These are phyloP conservation scores for Sceloporus undulatus DNA, from an alignment of 2,113 vertebrate species.

Conservation along the genomic window DNA sequence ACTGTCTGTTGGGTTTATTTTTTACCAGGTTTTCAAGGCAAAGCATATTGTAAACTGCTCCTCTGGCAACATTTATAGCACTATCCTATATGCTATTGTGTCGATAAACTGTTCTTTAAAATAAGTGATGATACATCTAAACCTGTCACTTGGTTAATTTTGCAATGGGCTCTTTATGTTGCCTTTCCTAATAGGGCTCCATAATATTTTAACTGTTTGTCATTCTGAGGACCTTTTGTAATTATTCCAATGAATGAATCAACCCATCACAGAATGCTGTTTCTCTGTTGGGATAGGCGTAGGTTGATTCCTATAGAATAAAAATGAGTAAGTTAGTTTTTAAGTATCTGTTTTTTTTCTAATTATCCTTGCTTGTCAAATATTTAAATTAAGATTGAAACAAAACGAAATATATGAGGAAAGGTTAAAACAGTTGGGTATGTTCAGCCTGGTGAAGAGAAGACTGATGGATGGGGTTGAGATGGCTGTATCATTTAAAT, in stretches of 20 bases:
- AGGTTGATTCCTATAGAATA: not conserved
- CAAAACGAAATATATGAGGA: too few relatives aligned
- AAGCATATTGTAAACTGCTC: slow-evolving; percentile 12
- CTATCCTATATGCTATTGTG: not conserved
- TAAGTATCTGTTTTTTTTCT: slow-evolving; percentile 30
- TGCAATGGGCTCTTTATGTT: slow-evolving; percentile 28
- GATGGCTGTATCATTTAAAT: too few relatives aligned
- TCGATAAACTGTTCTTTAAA: slow-evolving; percentile 27
- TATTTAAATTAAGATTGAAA: slow-evolving; percentile 20
- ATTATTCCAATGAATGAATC: slow-evolving; percentile 35
- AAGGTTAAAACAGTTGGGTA: too few relatives aligned
- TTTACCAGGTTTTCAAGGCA: not conserved
- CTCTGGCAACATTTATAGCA: slow-evolving; percentile 15
- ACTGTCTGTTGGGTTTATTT: slow-evolving; percentile 12
- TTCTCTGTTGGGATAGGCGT: not conserved
- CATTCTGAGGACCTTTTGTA: slow-evolving; percentile 37
- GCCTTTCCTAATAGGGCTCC: not conserved
- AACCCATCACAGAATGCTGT: slow-evolving; percentile 37
- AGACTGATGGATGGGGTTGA: too few relatives aligned
- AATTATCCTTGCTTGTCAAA: slow-evolving; percentile 33
- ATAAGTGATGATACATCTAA: not conserved
- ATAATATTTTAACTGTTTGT: slow-evolving; percentile 25
- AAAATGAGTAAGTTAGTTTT: slow-evolving; percentile 34
- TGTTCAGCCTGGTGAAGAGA: not conserved
- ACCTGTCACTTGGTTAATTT: slow-evolving; percentile 16